Conservation (phyloP, 2,797 vertebrate species). For the Danio tinwini region DNA sequence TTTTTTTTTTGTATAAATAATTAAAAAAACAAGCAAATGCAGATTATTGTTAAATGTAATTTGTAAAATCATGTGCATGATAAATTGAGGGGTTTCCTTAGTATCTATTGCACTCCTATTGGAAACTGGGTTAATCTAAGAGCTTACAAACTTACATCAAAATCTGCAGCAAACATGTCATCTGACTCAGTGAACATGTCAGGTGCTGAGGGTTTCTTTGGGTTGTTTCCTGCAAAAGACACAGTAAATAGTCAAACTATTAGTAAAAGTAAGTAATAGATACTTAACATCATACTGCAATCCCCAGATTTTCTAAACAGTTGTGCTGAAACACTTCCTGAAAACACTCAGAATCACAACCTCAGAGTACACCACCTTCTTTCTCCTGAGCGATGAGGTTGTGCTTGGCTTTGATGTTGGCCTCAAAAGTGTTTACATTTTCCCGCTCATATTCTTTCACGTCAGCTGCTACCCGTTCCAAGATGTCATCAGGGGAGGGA, state of each 20-base stretch:
- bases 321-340: neutral
- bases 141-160: slow-evolving; percentile 84
- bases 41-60: too few species aligned
- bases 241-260: slow-evolving; percentile 32
- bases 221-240: slow-evolving; percentile 83
- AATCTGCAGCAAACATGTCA: slow-evolving; percentile 98
- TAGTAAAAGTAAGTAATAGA: too few species aligned
- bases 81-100: too few species aligned
- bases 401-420: slow-evolving; percentile 94
- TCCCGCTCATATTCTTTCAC: slow-evolving; percentile 97
- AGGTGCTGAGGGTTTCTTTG: slow-evolving; percentile 94
- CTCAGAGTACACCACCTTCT: slow-evolving; percentile 81
- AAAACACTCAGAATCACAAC: too few species aligned
- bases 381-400: slow-evolving; percentile 96
- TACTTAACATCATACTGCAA: neutral
- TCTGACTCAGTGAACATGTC: slow-evolving; percentile 99
- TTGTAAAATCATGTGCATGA: too few species aligned
- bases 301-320: neutral
- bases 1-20: too few species aligned
- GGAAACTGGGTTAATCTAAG: neutral
- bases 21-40: too few species aligned
- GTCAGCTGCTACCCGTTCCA: slow-evolving; percentile 94
- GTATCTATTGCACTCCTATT: too few species aligned
- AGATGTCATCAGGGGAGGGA: slow-evolving; percentile 93
- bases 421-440: slow-evolving; percentile 96